These are phyloP conservation scores for Neuroterus valhalla DNA, from an alignment of 1,140 invertebrate species.

Conservation along the genomic window DNA sequence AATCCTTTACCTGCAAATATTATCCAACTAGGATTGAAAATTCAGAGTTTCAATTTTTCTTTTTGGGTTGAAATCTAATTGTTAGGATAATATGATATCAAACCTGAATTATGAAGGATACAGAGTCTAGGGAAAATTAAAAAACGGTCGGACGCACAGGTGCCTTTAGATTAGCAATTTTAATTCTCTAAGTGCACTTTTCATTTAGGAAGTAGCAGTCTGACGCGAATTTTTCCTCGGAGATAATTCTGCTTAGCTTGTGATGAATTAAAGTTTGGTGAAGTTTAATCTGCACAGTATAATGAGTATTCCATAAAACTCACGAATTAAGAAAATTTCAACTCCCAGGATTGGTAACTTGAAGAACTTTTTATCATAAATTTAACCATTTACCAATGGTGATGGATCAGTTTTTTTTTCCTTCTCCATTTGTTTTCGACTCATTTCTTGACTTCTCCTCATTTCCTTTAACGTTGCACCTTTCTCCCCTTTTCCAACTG, in stretches of 20 bases:
- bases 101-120: constrained; percentile 4
- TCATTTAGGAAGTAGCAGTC: background rate
- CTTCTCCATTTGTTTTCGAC: too few relatives aligned
- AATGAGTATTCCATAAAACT: too few relatives aligned
- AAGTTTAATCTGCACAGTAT: background rate
- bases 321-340: too few relatives aligned
- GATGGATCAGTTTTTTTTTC: too few relatives aligned
- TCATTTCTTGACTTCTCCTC: too few relatives aligned
- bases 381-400: too few relatives aligned
- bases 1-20: background rate
- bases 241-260: constrained; percentile 16
- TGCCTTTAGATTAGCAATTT: constrained; percentile 6
- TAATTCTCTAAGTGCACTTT: constrained; percentile 28
- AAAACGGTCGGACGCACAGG: background rate
- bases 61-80: background rate
- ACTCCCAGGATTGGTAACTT: too few relatives aligned
- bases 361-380: too few relatives aligned
- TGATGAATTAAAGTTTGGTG: constrained; percentile 4
- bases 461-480: too few relatives aligned
- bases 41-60: background rate
- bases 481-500: too few relatives aligned
- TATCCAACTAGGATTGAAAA: background rate
- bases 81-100: background rate
- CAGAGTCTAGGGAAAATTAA: background rate
- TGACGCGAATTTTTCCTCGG: constrained; percentile 1